phyloP scores from a whole-genome alignment of 2,888 invertebrate species.

The Metacarcinus magister region DNA sequence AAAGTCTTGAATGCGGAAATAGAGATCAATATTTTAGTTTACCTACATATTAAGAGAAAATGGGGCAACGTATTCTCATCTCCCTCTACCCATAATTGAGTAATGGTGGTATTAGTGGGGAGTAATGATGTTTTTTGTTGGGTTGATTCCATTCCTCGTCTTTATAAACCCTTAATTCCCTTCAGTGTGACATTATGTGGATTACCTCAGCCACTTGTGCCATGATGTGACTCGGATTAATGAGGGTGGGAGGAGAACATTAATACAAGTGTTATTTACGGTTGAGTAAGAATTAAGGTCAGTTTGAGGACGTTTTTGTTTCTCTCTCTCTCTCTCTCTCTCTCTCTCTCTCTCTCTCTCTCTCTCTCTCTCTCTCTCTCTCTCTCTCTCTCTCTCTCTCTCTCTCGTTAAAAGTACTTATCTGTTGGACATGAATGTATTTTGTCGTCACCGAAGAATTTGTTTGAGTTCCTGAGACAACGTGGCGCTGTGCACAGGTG shows the following conservation, averaged over 20 bases:
- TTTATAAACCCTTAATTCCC: not conserved
- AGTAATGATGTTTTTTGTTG: not conserved
- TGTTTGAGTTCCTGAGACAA: not conserved
- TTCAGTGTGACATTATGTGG: not conserved
- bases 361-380: not conserved
- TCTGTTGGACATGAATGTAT: not conserved
- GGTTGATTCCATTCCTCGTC: not conserved
- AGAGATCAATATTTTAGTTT: not conserved
- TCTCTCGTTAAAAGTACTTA: not conserved
- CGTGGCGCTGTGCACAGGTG: constrained; percentile 5
- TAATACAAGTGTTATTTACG: not conserved
- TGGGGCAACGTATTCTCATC: not conserved
- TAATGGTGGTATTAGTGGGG: not conserved
- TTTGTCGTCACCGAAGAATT: not conserved
- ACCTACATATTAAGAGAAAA: not conserved
- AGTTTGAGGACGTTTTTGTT: not conserved
- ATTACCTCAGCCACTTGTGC: not conserved
- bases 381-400: constrained; percentile 61
- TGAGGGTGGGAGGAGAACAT: not conserved
- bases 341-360: not conserved
- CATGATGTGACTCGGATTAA: not conserved
- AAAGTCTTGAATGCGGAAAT: not conserved
- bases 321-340: not conserved
- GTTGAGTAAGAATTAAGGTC: not conserved
- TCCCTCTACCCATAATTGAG: not conserved